Percentiles rank a stretch among this genome's conserved stretches.
Conservation (phyloP, 1,140 invertebrate genomes). For the Drosophila repleta region DNA sequence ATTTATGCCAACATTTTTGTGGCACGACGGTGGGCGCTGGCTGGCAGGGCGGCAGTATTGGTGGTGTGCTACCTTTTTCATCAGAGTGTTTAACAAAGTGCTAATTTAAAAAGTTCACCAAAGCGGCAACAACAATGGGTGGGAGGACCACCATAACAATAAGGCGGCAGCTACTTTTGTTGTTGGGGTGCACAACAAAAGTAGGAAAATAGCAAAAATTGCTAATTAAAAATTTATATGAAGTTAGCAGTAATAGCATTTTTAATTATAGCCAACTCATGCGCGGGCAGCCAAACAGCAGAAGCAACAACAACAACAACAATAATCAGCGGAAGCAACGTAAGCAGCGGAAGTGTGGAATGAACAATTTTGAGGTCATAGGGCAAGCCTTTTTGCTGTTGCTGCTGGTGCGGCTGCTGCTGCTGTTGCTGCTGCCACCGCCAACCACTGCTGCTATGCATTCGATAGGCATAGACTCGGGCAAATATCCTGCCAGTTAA, state of each 20-base stretch:
- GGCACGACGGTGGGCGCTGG: slow-evolving; percentile 13
- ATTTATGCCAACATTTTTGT: slow-evolving; percentile 70
- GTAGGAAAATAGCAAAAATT: slow-evolving; percentile 83
- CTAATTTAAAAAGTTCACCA: slow-evolving; percentile 81
- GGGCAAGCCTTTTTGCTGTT: slow-evolving; percentile 74
- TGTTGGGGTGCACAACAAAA: slow-evolving; percentile 60
- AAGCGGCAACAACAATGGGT: slow-evolving; percentile 39
- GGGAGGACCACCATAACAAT: slow-evolving; percentile 28
- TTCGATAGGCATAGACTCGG: slow-evolving; percentile 38
- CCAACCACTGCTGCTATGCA: slow-evolving; percentile 1
- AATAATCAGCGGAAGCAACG: slow-evolving; percentile 40
- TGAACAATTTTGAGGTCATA: slow-evolving; percentile 78
- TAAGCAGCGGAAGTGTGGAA: slow-evolving; percentile 72
- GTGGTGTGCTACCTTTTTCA: slow-evolving; percentile 67
- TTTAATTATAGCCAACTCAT: slow-evolving; percentile 83
- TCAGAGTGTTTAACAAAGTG: slow-evolving; percentile 83
- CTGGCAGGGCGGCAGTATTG: neutral
- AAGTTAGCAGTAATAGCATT: slow-evolving; percentile 82
- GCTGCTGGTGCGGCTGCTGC: slow-evolving; percentile 5
- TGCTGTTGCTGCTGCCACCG: neutral
- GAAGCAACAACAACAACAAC: slow-evolving; percentile 43
- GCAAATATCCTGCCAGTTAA: slow-evolving; percentile 25
- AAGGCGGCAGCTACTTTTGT: slow-evolving; percentile 21
- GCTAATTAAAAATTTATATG: slow-evolving; percentile 83
- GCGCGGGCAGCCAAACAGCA: slow-evolving; percentile 64